These are phyloP conservation scores for Dendrocopos noguchii DNA, from an alignment of 2,113 vertebrate species.

Conservation along the genomic window DNA sequence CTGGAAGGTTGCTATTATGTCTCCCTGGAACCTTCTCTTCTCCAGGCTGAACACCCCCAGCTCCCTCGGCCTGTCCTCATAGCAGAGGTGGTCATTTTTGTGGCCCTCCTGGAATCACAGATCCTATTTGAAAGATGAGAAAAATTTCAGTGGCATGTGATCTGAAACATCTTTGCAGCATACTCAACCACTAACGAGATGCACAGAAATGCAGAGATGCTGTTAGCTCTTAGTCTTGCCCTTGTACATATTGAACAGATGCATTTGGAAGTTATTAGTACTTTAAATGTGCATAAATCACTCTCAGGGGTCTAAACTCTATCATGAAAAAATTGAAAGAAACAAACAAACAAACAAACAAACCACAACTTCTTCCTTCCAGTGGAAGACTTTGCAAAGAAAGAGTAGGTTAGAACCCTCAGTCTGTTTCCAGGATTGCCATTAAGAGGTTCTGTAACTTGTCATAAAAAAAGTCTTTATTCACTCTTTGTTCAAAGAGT, in stretches of 20 bases:
- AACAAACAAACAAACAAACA: background rate
- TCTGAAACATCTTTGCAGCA: background rate
- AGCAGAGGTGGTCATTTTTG: no score
- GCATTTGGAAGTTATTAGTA: background rate
- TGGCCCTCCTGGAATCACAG: background rate
- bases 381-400: background rate
- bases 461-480: background rate
- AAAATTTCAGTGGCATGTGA: background rate
- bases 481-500: background rate
- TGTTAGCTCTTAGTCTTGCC: background rate
- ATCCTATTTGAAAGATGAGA: background rate
- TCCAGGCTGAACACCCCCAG: no score
- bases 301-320: background rate
- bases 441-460: background rate
- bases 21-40: no score
- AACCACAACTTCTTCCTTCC: background rate
- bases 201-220: background rate
- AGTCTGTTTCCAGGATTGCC: background rate
- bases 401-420: background rate
- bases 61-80: no score
- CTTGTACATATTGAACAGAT: background rate
- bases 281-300: background rate
- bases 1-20: no score
- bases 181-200: background rate
- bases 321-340: background rate